A percentile compares a stretch with the other conserved stretches of the same genome.
These are phyloP conservation scores for Cantharis rustica DNA, from an alignment of 2,888 invertebrate species.

Conservation along the genomic window DNA sequence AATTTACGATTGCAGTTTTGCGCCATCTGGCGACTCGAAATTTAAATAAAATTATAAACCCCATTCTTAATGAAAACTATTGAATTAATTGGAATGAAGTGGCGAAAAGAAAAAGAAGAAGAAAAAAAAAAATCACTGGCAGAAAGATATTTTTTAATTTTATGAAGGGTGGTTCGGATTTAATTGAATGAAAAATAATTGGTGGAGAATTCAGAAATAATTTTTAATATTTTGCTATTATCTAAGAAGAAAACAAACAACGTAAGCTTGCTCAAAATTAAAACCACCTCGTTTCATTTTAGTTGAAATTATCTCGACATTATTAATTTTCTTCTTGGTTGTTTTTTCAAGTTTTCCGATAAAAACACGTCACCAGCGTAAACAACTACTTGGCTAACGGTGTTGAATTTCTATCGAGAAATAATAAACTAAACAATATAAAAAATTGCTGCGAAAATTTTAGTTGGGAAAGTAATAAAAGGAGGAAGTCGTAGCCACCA, in stretches of 20 bases:
- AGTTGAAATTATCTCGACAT: conserved; percentile 10
- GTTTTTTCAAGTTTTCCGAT: conserved; percentile 6
- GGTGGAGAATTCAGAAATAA: background rate
- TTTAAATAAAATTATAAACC: background rate
- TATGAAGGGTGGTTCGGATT: background rate
- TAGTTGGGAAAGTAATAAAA: background rate
- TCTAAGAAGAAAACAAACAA: background rate
- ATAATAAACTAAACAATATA: background rate
- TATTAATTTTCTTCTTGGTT: conserved; percentile 13
- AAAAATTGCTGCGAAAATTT: background rate
- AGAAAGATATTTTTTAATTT: background rate
- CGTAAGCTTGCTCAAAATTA: conserved; percentile 7
- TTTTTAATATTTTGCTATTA: background rate
- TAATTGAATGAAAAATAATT: background rate
- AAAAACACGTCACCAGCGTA: conserved; percentile 1
- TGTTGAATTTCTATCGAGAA: background rate
- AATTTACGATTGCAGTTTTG: background rate
- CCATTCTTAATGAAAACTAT: background rate
- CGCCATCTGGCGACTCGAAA: background rate
- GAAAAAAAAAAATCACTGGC: background rate
- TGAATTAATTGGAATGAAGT: background rate
- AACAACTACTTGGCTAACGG: conserved; percentile 2
- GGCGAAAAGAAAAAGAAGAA: background rate
- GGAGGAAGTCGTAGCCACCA: background rate
- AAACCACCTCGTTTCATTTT: conserved; percentile 12